Evolutionary conservation across 2,888 invertebrate species (phyloP).

Genomic region (Drosophila ochracea): DNA sequence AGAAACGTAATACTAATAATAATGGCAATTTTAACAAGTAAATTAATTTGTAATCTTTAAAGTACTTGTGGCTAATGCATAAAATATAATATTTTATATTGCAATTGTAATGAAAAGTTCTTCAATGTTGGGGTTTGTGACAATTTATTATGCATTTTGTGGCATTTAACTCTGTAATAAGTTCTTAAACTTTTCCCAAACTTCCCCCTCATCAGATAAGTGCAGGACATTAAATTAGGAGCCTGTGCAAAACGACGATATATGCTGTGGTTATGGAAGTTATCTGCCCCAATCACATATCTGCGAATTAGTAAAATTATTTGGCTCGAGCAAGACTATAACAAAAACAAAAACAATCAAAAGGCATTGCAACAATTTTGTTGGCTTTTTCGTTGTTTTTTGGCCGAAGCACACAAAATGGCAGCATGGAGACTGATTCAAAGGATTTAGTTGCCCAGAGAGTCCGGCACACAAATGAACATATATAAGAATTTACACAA

Average conservation of each 20-base stretch:
- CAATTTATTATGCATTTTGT: constrained; percentile 1
- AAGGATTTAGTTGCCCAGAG: constrained; percentile 37
- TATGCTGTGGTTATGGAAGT: constrained; percentile 24
- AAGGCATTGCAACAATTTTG: constrained; percentile 43
- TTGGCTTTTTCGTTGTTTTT: constrained; percentile 40
- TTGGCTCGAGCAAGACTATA: not conserved
- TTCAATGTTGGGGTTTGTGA: not conserved
- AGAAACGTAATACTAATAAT: not conserved
- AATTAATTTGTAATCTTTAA: not conserved
- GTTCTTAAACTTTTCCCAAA: constrained; percentile 11
- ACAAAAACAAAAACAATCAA: constrained; percentile 20
- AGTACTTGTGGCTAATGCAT: not conserved
- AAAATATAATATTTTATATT: not conserved
- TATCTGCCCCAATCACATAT: constrained; percentile 25
- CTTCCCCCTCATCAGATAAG: not conserved
- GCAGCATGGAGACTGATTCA: constrained; percentile 49
- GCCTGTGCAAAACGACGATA: constrained; percentile 38
- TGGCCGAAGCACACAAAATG: constrained; percentile 47
- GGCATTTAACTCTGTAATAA: constrained; percentile 11
- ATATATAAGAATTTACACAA: constrained; percentile 4
- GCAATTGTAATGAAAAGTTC: not conserved
- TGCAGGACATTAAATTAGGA: constrained; percentile 1
- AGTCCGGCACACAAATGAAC: constrained; percentile 16
- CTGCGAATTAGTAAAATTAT: constrained; percentile 16
- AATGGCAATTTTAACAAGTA: not conserved